Percentiles rank a stretch among this genome's conserved stretches.
phyloP scores from a whole-genome alignment of 2,113 vertebrate genomes.

The Chloebia gouldiae region DNA sequence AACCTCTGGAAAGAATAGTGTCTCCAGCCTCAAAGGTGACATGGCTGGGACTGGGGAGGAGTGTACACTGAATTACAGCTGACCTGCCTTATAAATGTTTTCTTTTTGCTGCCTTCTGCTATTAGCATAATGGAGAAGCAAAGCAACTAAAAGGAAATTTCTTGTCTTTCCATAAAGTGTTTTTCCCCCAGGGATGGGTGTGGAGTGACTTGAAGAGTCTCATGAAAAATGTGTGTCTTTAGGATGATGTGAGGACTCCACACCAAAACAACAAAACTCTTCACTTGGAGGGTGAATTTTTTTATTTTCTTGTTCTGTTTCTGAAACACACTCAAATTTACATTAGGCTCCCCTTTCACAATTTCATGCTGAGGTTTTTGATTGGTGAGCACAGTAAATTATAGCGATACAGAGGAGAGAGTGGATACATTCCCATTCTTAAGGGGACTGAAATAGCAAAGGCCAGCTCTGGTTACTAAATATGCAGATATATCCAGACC shows the following conservation, averaged over 20 bases:
- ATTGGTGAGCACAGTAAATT: not conserved
- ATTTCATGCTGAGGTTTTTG: not conserved
- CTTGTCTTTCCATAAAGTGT: not conserved
- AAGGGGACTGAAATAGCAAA: not conserved
- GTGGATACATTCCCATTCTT: not conserved
- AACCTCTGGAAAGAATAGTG: not conserved
- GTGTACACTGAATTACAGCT: not conserved
- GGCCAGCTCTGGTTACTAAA: not conserved
- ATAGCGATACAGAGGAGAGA: not conserved
- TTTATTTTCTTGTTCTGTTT: not conserved
- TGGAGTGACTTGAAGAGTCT: not conserved
- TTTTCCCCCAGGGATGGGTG: accelerated
- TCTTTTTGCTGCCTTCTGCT: not conserved
- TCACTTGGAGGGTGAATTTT: not conserved
- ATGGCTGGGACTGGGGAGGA: not conserved
- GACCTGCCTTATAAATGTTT: not conserved
- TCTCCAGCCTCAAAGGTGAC: not conserved
- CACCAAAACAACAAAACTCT: not conserved
- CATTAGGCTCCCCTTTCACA: not conserved
- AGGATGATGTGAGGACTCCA: not conserved
- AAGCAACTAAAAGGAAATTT: not conserved
- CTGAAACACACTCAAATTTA: not conserved
- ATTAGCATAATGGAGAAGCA: not conserved
- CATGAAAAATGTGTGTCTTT: not conserved
- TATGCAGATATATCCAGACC: not conserved